A percentile compares a stretch with the other conserved stretches of the same genome.
Evolutionary conservation across 2,888 invertebrate species (phyloP).

Genomic region (Brassicogethes aeneus): DNA sequence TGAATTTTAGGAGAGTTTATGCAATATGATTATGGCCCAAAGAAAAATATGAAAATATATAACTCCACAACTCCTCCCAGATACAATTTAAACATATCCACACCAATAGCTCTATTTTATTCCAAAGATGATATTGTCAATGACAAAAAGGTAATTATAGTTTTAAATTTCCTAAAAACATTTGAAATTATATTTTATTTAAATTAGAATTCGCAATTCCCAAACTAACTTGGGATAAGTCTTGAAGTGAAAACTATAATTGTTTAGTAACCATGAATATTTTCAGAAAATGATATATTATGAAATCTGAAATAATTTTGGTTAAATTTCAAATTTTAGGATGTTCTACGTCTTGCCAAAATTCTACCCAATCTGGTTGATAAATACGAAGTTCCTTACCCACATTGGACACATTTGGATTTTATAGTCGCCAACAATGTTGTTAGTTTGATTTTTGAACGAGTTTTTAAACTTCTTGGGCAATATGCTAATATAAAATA

Average conservation of each 20-base stretch:
- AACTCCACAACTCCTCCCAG: slow-evolving; percentile 42
- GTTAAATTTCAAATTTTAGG: no score
- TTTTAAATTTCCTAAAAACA: no score
- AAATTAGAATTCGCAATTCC: no score
- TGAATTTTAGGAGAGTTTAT: slow-evolving; percentile 25
- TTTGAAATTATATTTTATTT: no score
- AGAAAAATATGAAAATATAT: slow-evolving; percentile 44
- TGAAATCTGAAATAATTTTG: no score
- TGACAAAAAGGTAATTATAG: slow-evolving; percentile 37
- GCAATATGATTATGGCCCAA: slow-evolving; percentile 38
- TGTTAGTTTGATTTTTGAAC: slow-evolving; percentile 34
- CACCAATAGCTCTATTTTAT: slow-evolving; percentile 40
- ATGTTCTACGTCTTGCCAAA: slow-evolving; percentile 46
- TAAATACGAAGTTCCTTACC: slow-evolving; percentile 21
- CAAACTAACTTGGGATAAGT: no score
- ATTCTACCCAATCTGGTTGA: slow-evolving; percentile 37
- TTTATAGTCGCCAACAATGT: slow-evolving; percentile 42
- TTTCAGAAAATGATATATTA: no score
- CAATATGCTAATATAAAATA: no score
- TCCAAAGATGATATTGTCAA: slow-evolving; percentile 43
- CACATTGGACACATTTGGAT: slow-evolving; percentile 42
- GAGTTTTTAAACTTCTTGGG: no score
- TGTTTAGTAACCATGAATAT: no score
- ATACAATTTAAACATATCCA: slow-evolving; percentile 37
- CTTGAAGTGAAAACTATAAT: no score